Conservation (phyloP, 2,113 vertebrate species). For the Jacana jacana region DNA sequence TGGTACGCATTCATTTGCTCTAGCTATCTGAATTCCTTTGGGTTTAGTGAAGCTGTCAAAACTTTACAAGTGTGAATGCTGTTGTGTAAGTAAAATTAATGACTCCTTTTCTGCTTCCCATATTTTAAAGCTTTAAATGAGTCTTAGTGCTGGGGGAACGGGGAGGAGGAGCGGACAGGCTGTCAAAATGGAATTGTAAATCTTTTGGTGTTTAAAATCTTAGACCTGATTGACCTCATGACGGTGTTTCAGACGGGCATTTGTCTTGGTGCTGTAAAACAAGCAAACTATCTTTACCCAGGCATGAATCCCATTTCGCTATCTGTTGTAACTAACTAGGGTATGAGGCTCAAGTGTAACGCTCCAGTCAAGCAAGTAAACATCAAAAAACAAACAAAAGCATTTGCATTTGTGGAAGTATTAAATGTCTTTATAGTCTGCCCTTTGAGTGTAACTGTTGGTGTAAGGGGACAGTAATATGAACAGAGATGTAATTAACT, state of each 20-base stretch:
- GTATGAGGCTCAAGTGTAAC: constrained; percentile 25
- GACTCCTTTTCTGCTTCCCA: constrained; percentile 41
- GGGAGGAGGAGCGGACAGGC: not conserved
- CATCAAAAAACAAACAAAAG: constrained; percentile 41
- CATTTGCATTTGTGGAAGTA: constrained; percentile 42
- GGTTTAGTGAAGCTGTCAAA: constrained; percentile 63
- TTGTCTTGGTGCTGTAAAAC: constrained; percentile 47
- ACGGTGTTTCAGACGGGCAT: not conserved
- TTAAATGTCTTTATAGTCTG: not conserved
- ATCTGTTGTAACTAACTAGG: constrained; percentile 36
- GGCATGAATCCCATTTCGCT: constrained; percentile 3
- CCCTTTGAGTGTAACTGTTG: not conserved
- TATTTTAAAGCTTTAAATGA: constrained; percentile 59
- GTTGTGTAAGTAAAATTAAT: constrained; percentile 67
- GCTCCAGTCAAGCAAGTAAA: constrained; percentile 63
- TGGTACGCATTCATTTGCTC: not conserved
- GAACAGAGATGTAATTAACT: not conserved
- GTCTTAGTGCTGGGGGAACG: not conserved
- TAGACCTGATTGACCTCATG: constrained; percentile 42
- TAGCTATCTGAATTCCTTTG: constrained; percentile 52
- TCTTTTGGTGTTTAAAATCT: constrained; percentile 42
- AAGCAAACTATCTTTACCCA: constrained; percentile 4
- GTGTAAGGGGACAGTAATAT: not conserved
- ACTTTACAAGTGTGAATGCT: constrained; percentile 43
- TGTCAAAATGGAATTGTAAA: constrained; percentile 53